These are phyloP conservation scores for Marmota flaviventris DNA, from an alignment of 2,113 vertebrate species.

Conservation along the genomic window DNA sequence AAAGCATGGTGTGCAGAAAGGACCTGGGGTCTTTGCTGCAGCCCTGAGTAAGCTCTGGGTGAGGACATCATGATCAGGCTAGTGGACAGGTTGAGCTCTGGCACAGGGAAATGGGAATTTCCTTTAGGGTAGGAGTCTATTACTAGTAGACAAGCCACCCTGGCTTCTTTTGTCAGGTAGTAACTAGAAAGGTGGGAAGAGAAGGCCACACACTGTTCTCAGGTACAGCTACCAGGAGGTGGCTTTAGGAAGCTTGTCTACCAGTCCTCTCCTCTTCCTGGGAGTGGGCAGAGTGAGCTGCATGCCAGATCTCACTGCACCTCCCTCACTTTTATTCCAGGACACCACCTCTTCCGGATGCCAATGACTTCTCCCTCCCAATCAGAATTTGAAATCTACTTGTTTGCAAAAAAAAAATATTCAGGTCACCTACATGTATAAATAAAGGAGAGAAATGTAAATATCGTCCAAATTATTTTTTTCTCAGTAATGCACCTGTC, in stretches of 20 bases:
- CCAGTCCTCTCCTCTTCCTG: background rate
- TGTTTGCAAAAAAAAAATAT: background rate
- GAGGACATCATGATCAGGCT: background rate
- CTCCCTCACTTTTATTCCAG: background rate
- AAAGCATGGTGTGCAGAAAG: background rate
- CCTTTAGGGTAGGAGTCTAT: background rate
- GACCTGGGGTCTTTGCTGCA: background rate
- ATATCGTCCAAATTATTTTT: background rate
- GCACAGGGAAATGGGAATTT: background rate
- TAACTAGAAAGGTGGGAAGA: background rate
- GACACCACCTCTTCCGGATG: background rate
- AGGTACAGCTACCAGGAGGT: background rate
- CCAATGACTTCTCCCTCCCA: background rate
- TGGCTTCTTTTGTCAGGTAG: background rate
- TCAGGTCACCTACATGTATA: background rate
- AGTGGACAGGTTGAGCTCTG: too few species aligned
- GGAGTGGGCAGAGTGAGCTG: fast-evolving
- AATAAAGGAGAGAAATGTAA: background rate
- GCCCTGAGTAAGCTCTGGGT: background rate
- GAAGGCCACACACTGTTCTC: background rate
- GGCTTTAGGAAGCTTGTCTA: too few species aligned
- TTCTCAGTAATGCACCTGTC: background rate
- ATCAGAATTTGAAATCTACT: background rate
- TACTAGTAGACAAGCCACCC: too few species aligned
- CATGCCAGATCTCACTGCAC: background rate